Conservation (phyloP, 1,140 invertebrate genomes). For the Neomicropteryx cornuta region DNA sequence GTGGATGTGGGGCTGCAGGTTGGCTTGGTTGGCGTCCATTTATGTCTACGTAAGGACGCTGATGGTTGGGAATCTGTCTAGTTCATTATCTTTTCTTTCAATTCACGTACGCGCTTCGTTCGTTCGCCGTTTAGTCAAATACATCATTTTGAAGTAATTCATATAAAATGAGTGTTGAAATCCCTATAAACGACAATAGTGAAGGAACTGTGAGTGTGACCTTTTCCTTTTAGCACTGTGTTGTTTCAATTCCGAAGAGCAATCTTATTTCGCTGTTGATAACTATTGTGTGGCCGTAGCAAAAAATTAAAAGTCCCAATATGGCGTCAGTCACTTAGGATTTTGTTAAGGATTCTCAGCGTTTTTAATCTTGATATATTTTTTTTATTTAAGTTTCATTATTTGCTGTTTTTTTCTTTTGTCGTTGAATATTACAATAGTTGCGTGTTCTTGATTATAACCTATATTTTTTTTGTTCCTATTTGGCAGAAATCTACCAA, state of each 20-base stretch:
- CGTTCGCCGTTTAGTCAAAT: no score
- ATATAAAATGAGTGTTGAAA: conserved; percentile 43
- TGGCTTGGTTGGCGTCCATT: no score
- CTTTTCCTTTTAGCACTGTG: conserved; percentile 15
- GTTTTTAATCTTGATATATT: conserved; percentile 7
- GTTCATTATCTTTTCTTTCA: no score
- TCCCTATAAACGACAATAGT: conserved; percentile 34
- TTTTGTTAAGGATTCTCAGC: not conserved
- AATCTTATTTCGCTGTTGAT: conserved; percentile 20
- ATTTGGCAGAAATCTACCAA: conserved; percentile 35
- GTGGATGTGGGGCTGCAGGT: no score
- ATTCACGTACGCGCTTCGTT: no score
- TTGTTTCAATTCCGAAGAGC: conserved; percentile 13
- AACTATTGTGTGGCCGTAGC: conserved; percentile 29
- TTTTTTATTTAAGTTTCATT: conserved; percentile 1
- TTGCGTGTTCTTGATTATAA: not conserved
- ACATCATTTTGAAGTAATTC: no score
- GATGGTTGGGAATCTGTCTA: no score
- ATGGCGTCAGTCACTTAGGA: conserved; percentile 69
- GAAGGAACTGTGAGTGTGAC: conserved; percentile 32
- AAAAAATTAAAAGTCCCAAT: conserved; percentile 77
- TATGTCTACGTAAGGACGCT: no score
- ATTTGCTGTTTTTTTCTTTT: conserved; percentile 6
- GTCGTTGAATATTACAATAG: not conserved
- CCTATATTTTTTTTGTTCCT: conserved; percentile 12